These are phyloP conservation scores for Apocrypta bakeri DNA, from an alignment of 1,140 invertebrate genomes.

Conservation along the genomic window DNA sequence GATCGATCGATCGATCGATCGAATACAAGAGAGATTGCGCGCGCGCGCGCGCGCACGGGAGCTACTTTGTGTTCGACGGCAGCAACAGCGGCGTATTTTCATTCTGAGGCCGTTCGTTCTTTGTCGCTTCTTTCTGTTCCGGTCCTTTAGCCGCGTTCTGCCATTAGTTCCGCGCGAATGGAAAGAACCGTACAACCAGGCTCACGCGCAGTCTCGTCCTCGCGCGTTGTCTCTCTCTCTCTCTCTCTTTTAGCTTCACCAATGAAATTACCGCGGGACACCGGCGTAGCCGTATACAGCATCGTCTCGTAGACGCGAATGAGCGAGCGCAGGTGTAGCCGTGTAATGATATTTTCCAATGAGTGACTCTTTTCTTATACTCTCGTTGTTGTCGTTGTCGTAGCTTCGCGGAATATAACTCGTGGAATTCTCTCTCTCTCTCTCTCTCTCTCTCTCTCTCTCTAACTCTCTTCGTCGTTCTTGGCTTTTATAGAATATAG, in stretches of 20 bases:
- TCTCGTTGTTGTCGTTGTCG: not conserved
- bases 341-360: conserved; percentile 65
- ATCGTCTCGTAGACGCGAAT: not conserved
- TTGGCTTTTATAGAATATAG: too few relatives aligned
- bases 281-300: too few relatives aligned
- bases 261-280: not conserved
- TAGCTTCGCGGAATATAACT: too few relatives aligned
- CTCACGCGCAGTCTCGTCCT: not conserved
- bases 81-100: not conserved
- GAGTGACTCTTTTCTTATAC: conserved; percentile 57
- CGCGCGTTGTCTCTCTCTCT: too few relatives aligned
- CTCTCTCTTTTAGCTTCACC: not conserved
- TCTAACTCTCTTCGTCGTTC: too few relatives aligned
- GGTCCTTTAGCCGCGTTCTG: conserved; percentile 54
- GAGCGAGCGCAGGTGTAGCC: not conserved
- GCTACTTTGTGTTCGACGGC: not conserved
- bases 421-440: too few relatives aligned
- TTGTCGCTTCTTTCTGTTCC: conserved; percentile 28
- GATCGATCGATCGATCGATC: not conserved
- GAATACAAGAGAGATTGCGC: not conserved
- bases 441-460: too few relatives aligned
- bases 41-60: not conserved
- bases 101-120: not conserved
- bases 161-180: conserved; percentile 68
- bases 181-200: not conserved